Conservation (phyloP, 2,888 invertebrate genomes). For the Morinoia aosen region DNA sequence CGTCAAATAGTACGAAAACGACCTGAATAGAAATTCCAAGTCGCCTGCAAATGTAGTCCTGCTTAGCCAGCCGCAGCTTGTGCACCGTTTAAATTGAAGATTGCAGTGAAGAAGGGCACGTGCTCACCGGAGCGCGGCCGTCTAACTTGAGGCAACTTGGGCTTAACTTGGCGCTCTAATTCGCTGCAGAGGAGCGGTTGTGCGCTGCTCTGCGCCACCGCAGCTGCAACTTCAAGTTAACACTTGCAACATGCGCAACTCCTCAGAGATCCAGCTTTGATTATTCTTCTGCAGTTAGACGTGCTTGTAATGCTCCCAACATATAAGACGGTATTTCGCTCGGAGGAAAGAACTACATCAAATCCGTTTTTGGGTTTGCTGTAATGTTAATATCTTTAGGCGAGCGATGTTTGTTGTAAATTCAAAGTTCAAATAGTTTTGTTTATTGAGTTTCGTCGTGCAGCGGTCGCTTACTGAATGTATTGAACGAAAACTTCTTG, state of each 20-base stretch:
- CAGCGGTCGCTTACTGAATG: background rate
- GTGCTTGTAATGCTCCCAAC: background rate
- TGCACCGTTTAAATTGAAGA: background rate
- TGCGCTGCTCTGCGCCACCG: background rate
- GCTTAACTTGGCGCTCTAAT: background rate
- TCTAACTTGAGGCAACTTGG: background rate
- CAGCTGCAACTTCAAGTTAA: background rate
- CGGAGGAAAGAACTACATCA: background rate
- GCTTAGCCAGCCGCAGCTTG: background rate
- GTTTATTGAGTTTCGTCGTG: background rate
- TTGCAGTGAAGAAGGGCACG: background rate
- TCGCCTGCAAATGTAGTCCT: background rate
- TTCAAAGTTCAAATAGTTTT: background rate
- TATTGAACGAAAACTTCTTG: background rate
- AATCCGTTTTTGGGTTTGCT: background rate
- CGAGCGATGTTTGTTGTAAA: background rate
- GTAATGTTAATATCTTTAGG: background rate
- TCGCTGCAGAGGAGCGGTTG: constrained; percentile 2
- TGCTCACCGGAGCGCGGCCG: background rate
- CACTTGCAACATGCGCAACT: background rate
- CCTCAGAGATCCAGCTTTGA: background rate
- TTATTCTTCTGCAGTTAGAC: background rate
- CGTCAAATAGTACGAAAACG: background rate
- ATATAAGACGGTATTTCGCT: background rate
- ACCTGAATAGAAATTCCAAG: background rate